phyloP scores from a whole-genome alignment of 2,797 vertebrate genomes.

The Enteromius unitaeniatus region DNA sequence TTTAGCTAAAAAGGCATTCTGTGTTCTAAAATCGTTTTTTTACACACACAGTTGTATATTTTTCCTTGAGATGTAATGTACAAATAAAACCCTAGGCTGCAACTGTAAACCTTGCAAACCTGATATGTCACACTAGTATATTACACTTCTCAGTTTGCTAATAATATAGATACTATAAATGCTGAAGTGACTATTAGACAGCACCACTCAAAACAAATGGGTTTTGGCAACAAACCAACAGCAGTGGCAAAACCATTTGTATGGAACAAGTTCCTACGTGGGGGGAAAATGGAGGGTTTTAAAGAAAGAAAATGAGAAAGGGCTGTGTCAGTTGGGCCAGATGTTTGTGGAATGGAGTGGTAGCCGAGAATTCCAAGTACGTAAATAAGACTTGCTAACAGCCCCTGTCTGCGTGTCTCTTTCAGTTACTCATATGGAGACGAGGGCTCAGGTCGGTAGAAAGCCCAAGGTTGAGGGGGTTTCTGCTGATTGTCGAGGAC shows the following conservation, averaged over 20 bases:
- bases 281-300: not conserved
- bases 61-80: not conserved
- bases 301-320: not conserved
- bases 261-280: not conserved
- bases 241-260: not conserved
- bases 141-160: not conserved
- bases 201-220: not conserved
- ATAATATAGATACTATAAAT: not conserved
- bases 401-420: slow-evolving; percentile 77
- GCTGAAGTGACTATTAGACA: not conserved
- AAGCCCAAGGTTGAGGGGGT: slow-evolving; percentile 78
- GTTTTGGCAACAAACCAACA: not conserved
- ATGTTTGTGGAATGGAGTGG: slow-evolving; percentile 46
- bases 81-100: not conserved
- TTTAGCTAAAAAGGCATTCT: not conserved
- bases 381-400: slow-evolving; percentile 78
- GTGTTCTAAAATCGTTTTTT: not conserved
- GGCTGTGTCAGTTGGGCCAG: slow-evolving; percentile 10
- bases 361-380: slow-evolving; percentile 58
- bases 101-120: not conserved
- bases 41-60: too few relatives aligned
- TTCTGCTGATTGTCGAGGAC: slow-evolving; percentile 79
- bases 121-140: not conserved
- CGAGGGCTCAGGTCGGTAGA: slow-evolving; percentile 67
- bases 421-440: slow-evolving; percentile 73